phyloP scores from a whole-genome alignment of 64 coral and sea anemone genomes.

The Catalaphyllia jardinei region DNA sequence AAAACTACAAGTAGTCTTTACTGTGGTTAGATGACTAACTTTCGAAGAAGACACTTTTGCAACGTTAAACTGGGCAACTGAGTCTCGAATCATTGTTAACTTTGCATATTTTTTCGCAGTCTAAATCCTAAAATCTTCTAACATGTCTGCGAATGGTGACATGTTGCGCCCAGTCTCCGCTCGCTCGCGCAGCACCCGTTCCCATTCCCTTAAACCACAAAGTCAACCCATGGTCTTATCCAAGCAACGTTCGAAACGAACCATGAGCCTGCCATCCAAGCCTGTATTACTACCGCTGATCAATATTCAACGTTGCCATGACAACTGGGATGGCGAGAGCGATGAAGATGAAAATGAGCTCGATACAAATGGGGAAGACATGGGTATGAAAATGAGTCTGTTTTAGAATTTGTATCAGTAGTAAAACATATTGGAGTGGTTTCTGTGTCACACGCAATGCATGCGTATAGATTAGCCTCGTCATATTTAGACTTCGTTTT shows the following conservation, averaged over 20 bases:
- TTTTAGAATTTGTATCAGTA: background rate
- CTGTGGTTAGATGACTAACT: too few relatives aligned
- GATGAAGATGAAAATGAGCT: background rate
- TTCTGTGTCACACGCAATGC: background rate
- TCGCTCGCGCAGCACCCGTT: constrained; percentile 9
- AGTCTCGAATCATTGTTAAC: background rate
- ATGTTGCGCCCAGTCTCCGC: background rate
- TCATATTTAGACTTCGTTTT: background rate
- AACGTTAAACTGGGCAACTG: background rate
- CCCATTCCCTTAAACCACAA: constrained; percentile 40
- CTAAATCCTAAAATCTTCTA: background rate
- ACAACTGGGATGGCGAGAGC: background rate
- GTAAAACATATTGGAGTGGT: too few relatives aligned
- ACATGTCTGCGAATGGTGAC: constrained; percentile 26
- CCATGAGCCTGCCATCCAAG: constrained; percentile 42
- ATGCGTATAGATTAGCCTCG: background rate
- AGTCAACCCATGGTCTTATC: constrained; percentile 6
- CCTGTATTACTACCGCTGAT: constrained; percentile 35
- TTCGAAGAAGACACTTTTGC: too few relatives aligned
- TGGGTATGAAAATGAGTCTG: constrained; percentile 4
- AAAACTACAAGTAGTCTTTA: too few relatives aligned
- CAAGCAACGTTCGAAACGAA: constrained; percentile 43
- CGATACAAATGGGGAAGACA: background rate
- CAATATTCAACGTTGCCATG: constrained; percentile 15
- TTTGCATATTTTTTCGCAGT: background rate